A percentile compares a stretch with the other conserved stretches of the same genome.
phyloP scores from a whole-genome alignment of 2,113 vertebrate species.

The Prolemur simus region DNA sequence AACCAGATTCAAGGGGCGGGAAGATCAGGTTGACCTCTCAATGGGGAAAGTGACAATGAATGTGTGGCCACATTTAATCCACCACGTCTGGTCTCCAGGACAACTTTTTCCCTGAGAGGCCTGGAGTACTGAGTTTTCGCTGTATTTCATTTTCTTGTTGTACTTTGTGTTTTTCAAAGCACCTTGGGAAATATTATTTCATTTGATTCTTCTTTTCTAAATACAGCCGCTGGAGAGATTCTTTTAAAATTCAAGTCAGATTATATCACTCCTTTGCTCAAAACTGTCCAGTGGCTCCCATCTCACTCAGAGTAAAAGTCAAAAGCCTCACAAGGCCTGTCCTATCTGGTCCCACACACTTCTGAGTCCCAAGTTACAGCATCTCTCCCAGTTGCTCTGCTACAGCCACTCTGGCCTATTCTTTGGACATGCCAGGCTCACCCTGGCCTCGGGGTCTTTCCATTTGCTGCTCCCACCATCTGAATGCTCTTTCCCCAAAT shows the following conservation, averaged over 20 bases:
- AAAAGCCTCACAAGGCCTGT: not conserved
- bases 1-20: not conserved
- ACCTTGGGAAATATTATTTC: not conserved
- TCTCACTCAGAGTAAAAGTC: not conserved
- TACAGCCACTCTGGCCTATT: not conserved
- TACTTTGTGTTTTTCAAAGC: not conserved
- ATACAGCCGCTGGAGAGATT: not conserved
- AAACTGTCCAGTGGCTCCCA: not conserved
- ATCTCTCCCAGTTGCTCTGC: rapidly evolving
- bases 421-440: not conserved
- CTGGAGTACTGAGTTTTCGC: not conserved
- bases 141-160: not conserved
- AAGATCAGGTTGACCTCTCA: not conserved
- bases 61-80: not conserved
- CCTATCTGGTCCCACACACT: not conserved
- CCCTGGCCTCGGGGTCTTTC: not conserved
- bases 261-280: not conserved
- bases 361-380: not conserved
- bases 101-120: not conserved
- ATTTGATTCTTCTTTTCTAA: not conserved
- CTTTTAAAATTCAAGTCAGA: not conserved
- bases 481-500: not conserved
- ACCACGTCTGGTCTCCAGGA: not conserved
- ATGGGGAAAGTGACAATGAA: not conserved
- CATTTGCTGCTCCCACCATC: not conserved